A percentile compares a stretch with the other conserved stretches of the same genome.
phyloP scores from a whole-genome alignment of 2,888 invertebrate species.

The Campaea margaritaria region DNA sequence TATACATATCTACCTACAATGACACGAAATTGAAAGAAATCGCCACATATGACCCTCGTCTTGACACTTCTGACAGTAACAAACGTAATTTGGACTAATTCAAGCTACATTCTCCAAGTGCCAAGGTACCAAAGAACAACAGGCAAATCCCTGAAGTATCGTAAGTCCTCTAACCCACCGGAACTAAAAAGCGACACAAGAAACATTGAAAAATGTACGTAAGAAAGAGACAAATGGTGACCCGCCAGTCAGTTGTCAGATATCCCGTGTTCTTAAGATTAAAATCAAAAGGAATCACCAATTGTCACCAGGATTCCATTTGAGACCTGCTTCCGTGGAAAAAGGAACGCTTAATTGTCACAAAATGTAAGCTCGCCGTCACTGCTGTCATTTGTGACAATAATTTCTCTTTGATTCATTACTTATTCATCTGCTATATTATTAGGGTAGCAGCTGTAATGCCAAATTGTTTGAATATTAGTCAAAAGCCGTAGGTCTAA shows the following conservation, averaged over 20 bases:
- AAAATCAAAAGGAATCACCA: no score
- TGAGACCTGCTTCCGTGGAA: no score
- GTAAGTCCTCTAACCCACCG: slow-evolving; percentile 1
- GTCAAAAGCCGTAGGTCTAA: background rate
- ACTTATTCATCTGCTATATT: background rate
- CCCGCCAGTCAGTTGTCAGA: background rate
- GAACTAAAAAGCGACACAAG: background rate
- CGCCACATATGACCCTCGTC: background rate
- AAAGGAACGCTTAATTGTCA: background rate
- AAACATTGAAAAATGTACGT: background rate
- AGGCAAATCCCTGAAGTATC: slow-evolving; percentile 57
- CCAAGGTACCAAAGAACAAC: slow-evolving; percentile 16
- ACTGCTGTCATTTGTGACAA: background rate
- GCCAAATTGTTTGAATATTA: background rate
- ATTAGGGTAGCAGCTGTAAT: background rate
- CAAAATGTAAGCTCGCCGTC: background rate
- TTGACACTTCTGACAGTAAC: slow-evolving; percentile 3
- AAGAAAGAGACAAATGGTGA: background rate
- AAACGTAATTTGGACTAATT: slow-evolving; percentile 10
- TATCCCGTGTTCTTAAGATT: no score
- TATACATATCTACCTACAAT: no score
- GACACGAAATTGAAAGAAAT: background rate
- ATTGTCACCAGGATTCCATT: no score
- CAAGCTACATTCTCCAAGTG: slow-evolving; percentile 8
- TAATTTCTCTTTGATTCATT: background rate